A percentile compares a stretch with the other conserved stretches of the same genome.
Conservation (phyloP, 2,888 invertebrate genomes). For the Thera obeliscata region DNA sequence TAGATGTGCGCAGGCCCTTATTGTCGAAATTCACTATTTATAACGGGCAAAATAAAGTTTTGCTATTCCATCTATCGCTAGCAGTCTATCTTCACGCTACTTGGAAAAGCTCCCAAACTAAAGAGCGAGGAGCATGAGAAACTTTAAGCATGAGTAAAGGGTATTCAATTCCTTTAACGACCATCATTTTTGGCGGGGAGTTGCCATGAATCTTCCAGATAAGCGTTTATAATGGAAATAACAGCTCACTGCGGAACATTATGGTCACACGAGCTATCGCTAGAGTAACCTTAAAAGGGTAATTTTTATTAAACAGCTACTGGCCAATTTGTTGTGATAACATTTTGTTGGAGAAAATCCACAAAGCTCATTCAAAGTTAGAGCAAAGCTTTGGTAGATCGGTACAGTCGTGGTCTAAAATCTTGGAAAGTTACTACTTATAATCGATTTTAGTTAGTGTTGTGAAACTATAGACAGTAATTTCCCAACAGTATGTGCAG, state of each 20-base stretch:
- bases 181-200: constrained; percentile 69
- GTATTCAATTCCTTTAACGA: constrained; percentile 77
- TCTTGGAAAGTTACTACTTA: constrained; percentile 1
- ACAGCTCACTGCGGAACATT: constrained; percentile 64
- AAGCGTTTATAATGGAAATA: constrained; percentile 78
- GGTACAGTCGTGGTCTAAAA: constrained; percentile 5
- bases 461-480: background rate
- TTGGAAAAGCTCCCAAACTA: constrained; percentile 45
- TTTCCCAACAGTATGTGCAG: background rate
- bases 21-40: constrained; percentile 5
- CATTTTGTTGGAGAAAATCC: constrained; percentile 21
- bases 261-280: constrained; percentile 68
- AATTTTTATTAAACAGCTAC: constrained; percentile 58
- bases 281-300: constrained; percentile 60
- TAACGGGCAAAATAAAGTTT: constrained; percentile 18
- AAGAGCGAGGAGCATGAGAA: constrained; percentile 52
- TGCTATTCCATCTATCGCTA: constrained; percentile 24
- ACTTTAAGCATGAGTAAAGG: constrained; percentile 68
- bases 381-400: constrained; percentile 10
- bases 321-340: constrained; percentile 53
- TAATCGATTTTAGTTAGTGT: constrained; percentile 18
- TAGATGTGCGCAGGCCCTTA: too few species aligned
- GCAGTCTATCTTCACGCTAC: constrained; percentile 30
- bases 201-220: constrained; percentile 76
- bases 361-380: constrained; percentile 30